Base-by-base conservation (phyloP, 2,888 invertebrate species). In the Drosophila parthenogenetica region DNA sequence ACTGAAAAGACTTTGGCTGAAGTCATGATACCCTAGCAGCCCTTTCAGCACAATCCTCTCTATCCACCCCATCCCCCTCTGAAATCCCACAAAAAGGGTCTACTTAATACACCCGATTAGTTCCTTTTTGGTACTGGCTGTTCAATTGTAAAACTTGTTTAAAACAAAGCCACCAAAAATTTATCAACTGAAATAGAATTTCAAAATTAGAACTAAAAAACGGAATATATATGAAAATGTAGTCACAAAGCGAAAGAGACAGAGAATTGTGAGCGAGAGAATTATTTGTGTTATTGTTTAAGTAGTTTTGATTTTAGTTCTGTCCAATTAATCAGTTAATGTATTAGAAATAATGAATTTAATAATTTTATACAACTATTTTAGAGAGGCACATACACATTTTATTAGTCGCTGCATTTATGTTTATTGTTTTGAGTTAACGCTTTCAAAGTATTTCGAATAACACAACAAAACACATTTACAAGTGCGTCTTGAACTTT, bases 1-100 rank as follows among this genome's bases (percentile, higher is more conserved):
- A 96, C 96, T 74, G 96, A 97, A 93, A 95, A 95, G 91, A 95
- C 96, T 62, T 93, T 97, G 83, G 94, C 94, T 73, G 95, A 95
- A 91, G 93, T 97, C 61, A 94, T 96, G 91, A 90, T 90, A 82
- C 88, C 85, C 77, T 90, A 88, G 87, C 87, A 73, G 77, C 63
- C 22, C 66, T 67, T 74, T 64, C 70, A 78, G 71, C 79, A 71
- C 64, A 68, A 63, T 43, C 17, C 16, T 39, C 29, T n/a, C n/a
- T n/a, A n/a, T n/a, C 19, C 37, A 4, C 54, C 42, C 51, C 46
- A 37, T 58, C 58, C 55, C 43, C 8, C 53, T 35, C 45, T n/a
- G 22, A 51, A 39, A 42, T 37, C 14, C 55, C 54, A 39, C 39
- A n/a, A 53, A 50, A 51, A 8, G 8, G 64, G 46, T 22, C 22